Evolutionary conservation across 2,888 invertebrate species (phyloP), one percentile per base, ranked within the genome.

Genomic region (Tenthredo scrophulariae): DNA sequence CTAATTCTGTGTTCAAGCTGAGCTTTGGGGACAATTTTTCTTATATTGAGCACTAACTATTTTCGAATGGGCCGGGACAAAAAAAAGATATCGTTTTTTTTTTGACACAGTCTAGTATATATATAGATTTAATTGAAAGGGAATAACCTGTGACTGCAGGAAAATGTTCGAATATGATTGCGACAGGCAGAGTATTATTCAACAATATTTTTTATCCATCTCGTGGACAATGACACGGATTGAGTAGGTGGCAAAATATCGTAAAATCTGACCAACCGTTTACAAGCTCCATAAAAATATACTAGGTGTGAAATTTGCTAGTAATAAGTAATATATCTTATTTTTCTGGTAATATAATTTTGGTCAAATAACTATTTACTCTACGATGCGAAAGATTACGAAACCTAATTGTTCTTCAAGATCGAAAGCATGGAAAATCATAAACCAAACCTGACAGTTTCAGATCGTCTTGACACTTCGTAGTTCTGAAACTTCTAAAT

Each of bases 231-330:
- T 74, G 43, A 43, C 43, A 18, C 43, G 15, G 15, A 43, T 43
- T 22, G 40, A 13, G 43, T 43, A 43, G 74, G 43, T 74, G 22
- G 43, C 5, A 43, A 43, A 26, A 43, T 74, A 74, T 74, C 74
- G 15, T 74, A 74, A 74, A 74, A 74, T n/a, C 1, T 74, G 3
- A 74, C 13, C 74, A 43, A 26, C 43, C 43, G 74, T 74, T 22
- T 9, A 6, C 26, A 43, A 74, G 43, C 40, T 5, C 1, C 43
- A 74, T 43, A 40, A 43, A 74, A 74, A 74, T 74, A 43, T 74
- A 74, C 74, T 22, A 22, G 22, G 74, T 74, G 74, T 43, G 22
- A 43, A n/a, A 43, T 74, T 74, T 26, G 43, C 26, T 26, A 13
- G 33, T 67, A 26, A 67, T 18, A 62, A 22, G 26, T 29, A 67